Evolutionary conservation across 1,140 invertebrate genomes (phyloP), one percentile per base, ranked within the genome.

Genomic region (Drosophila sp.): DNA sequence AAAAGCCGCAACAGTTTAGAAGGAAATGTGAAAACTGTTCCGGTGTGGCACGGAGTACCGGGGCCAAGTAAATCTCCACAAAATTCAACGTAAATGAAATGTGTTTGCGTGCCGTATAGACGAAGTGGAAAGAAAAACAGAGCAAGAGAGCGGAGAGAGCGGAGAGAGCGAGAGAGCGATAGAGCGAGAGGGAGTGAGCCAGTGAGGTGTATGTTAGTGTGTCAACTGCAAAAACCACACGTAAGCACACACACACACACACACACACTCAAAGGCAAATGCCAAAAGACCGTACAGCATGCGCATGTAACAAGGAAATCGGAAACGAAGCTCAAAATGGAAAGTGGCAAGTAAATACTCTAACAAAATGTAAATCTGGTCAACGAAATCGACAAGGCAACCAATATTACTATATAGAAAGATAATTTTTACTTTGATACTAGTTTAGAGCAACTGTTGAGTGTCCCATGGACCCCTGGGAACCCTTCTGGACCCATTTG

Each of bases 31-130:
- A 56, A 54, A 27, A 8, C 10, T 55, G 32, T 60, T 50, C 27
- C 40, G 38, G 62, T 66, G 50, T 63, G 64, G 61, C 54, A 38
- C 27, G 33, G 30, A 40, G 62, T 38, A 11, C 44, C 66, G 60
- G 40, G 25, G 10, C 33, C 30, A 44, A 50, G 74, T 55, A 75
- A 78, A 75, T 67, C 65, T 78, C 68, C 69, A 77, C 65, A 85
- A 85, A 85, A 86, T 78, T 86, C 75, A 86, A 86, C 78, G 74
- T 86, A 85, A 85, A 86, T 86, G 78, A 85, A 85, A 86, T 85
- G 82, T 85, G 82, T 86, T 85, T 85, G 82, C 81, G 82, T 85
- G 82, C 82, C 44, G 25, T 27, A 50, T 7, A 25, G 70, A 74
- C 65, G 10, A 38, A 11, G 35, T 38, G 35, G 35, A n/a, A 11